A percentile compares a stretch with the other conserved stretches of the same genome.
phyloP scores from a whole-genome alignment of 2,113 vertebrate genomes.

The Catharus minimus region DNA sequence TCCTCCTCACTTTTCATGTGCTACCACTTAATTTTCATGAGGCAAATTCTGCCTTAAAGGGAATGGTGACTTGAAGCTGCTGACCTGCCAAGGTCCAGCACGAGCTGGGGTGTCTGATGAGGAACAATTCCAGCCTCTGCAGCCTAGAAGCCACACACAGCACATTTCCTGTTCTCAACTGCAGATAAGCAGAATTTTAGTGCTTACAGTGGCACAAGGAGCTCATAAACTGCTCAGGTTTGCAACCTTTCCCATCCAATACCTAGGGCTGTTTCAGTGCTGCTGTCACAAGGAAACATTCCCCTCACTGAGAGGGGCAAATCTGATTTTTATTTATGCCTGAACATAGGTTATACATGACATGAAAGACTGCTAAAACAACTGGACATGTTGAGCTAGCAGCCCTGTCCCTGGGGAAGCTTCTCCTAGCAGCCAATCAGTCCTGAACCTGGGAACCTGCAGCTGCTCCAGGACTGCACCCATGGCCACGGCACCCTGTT shows the following conservation, averaged over 20 bases:
- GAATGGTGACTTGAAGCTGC: not conserved
- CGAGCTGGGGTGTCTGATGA: not conserved
- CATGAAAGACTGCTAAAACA: not conserved
- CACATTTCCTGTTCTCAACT: not conserved
- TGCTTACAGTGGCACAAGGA: not conserved
- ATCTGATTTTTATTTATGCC: not conserved
- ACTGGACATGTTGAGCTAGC: not conserved
- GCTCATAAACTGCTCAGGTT: not conserved
- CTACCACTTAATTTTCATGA: not conserved
- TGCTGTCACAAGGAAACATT: not conserved
- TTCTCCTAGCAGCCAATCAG: not conserved
- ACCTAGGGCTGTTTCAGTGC: not conserved
- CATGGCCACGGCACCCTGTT: no score
- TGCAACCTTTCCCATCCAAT: fast-evolving
- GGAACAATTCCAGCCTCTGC: not conserved
- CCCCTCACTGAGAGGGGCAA: not conserved
- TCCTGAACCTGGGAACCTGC: no score
- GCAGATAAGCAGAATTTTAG: not conserved
- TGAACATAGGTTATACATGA: not conserved
- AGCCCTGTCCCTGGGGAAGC: not conserved
- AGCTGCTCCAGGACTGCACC: no score
- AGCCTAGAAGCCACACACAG: not conserved
- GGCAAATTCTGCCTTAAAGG: not conserved
- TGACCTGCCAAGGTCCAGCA: not conserved
- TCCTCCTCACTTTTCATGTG: not conserved